Evolutionary conservation across 2,888 invertebrate species (phyloP), one percentile per base, ranked within the genome.

Genomic region (Folsomia manolachei): DNA sequence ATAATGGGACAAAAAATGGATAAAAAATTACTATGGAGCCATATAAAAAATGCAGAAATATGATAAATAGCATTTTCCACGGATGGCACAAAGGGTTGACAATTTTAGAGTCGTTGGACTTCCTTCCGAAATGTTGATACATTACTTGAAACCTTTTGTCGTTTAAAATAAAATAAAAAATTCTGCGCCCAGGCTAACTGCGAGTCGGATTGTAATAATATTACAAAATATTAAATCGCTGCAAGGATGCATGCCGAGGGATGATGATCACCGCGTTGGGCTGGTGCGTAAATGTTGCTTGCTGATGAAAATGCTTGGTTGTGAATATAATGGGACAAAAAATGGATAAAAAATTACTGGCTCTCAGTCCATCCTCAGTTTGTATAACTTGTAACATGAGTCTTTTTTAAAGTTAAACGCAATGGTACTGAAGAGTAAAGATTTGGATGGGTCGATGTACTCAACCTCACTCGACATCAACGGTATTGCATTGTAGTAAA

Each of bases 1-100:
- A 39, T 39, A 39, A 39, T 39, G 39, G 39, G 39, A 39, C 39
- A 39, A 39, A 39, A 39, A 39, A 39, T 39, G 39, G 39, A 39
- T 39, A 39, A 39, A 39, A 39, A 39, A 14, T 39, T n/a, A n/a
- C n/a, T n/a, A n/a, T n/a, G n/a, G n/a, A n/a, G n/a, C n/a, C n/a
- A 23, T 51, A 74, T 69, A 78, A 79, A 79, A 79, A 78, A 78
- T 79, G 78, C 75, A 79, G 79, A 79, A 78, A 79, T 79, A 79
- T 79, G 79, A 79, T 79, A 79, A 79, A 79, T 79, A 79, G 79
- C 73, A 67, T 66, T 69, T 63, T 61, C 53, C 65, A 76, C 63
- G 52, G 27, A 19, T 27, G 63, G 18, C 71, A 72, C 73, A 76
- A 75, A 78, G 78, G 78, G 78, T 78, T 78, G 78, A 78, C 78